Base-by-base conservation (phyloP, 2,888 invertebrate species). In the Dryomyza anilis region DNA sequence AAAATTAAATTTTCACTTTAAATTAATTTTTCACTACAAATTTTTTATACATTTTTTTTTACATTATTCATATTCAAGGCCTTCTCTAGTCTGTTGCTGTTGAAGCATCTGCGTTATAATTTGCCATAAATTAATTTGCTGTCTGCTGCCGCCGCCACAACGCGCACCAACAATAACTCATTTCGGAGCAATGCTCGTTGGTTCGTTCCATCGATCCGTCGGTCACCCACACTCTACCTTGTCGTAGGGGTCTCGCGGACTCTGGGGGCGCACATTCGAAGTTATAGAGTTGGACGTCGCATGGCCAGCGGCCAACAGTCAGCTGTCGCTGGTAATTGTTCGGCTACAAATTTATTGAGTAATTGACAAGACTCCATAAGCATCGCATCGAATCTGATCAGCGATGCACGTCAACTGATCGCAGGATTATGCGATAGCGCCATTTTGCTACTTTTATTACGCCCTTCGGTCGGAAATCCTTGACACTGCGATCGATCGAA, bases 41-140 rank as follows among this genome's bases (percentile, higher is more conserved):
- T n/a, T n/a, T n/a, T n/a, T n/a, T n/a, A n/a, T n/a, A n/a, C n/a
- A n/a, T n/a, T n/a, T n/a, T n/a, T n/a, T n/a, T n/a, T n/a, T n/a
- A n/a, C n/a, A n/a, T n/a, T n/a, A n/a, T n/a, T n/a, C n/a, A n/a
- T n/a, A 21, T 27, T 43, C 56, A 43, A 39, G 39, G 56, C 25
- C 56, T 43, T 43, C 43, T 16, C 30, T 30, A 30, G 19, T 16
- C 55, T n/a, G n/a, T n/a, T n/a, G n/a, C n/a, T n/a, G n/a, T n/a
- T n/a, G n/a, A n/a, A n/a, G n/a, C 33, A 60, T n/a, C 60, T 50
- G 50, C 60, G 52, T 52, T 60, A 46, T 23, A 60, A 60, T 60
- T 60, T 60, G 60, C 39, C 36, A 52, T 52, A 50, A 59, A 60
- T 52, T 60, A 52, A 36, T 55, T 36, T 55, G 36, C 27, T 45